A percentile compares a stretch with the other conserved stretches of the same genome.
These are phyloP conservation scores for Jordanella pulchra DNA, from an alignment of 2,797 vertebrate species.

Conservation along the genomic window DNA sequence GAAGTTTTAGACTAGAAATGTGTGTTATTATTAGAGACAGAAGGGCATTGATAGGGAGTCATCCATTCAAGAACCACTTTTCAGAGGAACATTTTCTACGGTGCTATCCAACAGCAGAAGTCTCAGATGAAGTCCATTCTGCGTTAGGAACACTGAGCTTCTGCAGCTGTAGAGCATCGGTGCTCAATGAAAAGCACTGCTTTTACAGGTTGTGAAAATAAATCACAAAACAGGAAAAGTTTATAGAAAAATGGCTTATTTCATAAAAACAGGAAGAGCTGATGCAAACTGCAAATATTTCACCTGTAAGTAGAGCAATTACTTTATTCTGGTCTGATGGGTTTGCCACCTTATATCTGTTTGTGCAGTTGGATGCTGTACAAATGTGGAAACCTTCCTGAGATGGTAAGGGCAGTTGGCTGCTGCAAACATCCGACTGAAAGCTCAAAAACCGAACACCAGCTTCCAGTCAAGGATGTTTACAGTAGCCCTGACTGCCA, in stretches of 20 bases:
- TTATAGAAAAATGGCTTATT: neutral
- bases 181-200: no score
- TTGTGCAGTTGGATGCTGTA: slow-evolving; percentile 10
- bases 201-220: no score
- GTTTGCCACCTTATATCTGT: neutral
- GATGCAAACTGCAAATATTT: neutral
- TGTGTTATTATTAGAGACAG: no score
- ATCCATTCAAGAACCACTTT: no score
- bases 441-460: slow-evolving; percentile 89
- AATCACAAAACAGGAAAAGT: neutral
- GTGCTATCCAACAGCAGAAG: no score
- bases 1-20: no score
- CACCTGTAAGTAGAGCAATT: neutral
- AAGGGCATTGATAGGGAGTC: no score
- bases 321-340: neutral
- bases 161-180: no score
- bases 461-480: slow-evolving; percentile 99
- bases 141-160: no score
- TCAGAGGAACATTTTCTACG: no score
- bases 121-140: no score
- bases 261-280: neutral
- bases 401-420: slow-evolving; percentile 91
- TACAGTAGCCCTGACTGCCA: slow-evolving; percentile 98
- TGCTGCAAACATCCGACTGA: slow-evolving; percentile 99
- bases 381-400: slow-evolving; percentile 4